Evolutionary conservation across 2,797 vertebrate species (phyloP), one percentile per base, ranked within the genome.

Genomic region (Rhinoraja longicauda): DNA sequence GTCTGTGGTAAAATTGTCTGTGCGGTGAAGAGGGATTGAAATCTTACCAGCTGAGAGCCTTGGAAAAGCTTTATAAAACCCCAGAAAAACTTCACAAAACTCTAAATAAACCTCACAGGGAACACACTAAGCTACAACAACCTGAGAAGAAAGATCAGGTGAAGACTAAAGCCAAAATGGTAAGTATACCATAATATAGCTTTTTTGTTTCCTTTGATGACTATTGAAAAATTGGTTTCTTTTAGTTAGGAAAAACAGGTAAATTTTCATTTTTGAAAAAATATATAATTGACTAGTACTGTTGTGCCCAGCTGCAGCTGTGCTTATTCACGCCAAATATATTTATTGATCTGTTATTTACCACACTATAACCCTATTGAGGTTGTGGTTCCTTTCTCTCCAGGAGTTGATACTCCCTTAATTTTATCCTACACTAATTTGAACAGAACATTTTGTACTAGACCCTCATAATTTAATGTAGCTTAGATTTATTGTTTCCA

Each of bases 1-100:
- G 97, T 32, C 97, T 97, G 94, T 97, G 96, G 97, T 97, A 96
- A 15, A 96, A 97, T 94, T 96, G 96, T 84, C 94, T 97, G 93
- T 96, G 96, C 94, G 97, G 96, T 21, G 96, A 97, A 91, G 97
- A 97, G 93, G 96, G 96, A 77, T 94, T 97, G 86, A 94, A 96
- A 93, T 95, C 96, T 62, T 96, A 96, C 93, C 95, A 96, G 0
- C 94, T 96, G 57, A 96, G 95, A 94, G 94, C 96, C 0, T 94
- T 96, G 67, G 94, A 77, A 67, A 67, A 67, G 32, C 59, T 36
- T 21, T 17, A 3, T 95, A 96, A 93, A 93, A 96, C 91, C 93
- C 95, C 12, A 95, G 96, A 93, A 94, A 94, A 62, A 29, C 24
- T 6, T 10, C 4, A 1, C 0, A 75, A 59, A 36, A 29, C 15